Percentiles rank a stretch among this genome's conserved stretches.
These are phyloP conservation scores for Drosophila arizonae DNA, from an alignment of 1,140 invertebrate genomes.

Conservation along the genomic window DNA sequence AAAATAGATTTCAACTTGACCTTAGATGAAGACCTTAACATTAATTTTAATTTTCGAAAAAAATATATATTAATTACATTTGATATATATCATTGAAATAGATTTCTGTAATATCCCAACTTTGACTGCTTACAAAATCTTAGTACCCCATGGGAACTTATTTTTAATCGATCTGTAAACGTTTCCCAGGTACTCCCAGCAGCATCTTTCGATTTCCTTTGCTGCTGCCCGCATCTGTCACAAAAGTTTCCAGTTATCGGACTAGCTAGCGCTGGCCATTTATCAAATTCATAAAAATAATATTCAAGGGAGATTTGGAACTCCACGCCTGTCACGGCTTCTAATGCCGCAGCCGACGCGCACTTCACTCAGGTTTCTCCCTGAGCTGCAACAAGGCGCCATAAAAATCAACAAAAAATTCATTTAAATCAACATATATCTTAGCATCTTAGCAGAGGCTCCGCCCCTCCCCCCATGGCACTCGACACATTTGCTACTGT, in stretches of 20 bases:
- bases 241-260: slow-evolving; percentile 69
- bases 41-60: no score
- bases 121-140: background rate
- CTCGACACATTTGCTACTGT: slow-evolving; percentile 61
- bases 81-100: no score
- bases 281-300: slow-evolving; percentile 79
- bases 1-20: no score
- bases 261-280: slow-evolving; percentile 65
- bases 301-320: slow-evolving; percentile 32
- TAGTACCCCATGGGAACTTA: slow-evolving; percentile 6
- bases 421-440: slow-evolving; percentile 81
- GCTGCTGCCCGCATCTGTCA: slow-evolving; percentile 44
- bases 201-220: slow-evolving; percentile 24
- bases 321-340: slow-evolving; percentile 40
- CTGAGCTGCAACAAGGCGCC: slow-evolving; percentile 51
- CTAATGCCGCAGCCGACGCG: slow-evolving; percentile 62
- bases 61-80: no score
- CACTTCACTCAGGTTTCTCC: slow-evolving; percentile 61
- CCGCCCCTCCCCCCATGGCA: background rate
- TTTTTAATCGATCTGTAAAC: slow-evolving; percentile 30
- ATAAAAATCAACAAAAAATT: slow-evolving; percentile 81
- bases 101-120: no score
- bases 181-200: slow-evolving; percentile 24
- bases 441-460: slow-evolving; percentile 28
- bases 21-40: no score